Conservation (phyloP, 2,113 vertebrate genomes). For the Protobothrops mucrosquamatus region DNA sequence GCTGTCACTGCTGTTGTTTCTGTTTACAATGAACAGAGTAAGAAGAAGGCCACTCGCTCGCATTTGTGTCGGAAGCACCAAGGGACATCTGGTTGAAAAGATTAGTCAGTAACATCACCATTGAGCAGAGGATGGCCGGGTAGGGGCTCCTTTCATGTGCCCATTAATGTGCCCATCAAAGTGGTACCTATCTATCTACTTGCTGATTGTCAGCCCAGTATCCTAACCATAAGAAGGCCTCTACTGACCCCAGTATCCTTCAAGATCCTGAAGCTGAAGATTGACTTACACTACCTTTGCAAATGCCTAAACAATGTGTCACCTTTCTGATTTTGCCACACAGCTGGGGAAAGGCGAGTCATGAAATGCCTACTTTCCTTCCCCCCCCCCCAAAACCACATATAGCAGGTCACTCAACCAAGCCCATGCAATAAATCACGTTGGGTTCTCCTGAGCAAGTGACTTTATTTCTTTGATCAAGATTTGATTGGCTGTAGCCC, state of each 20-base stretch:
- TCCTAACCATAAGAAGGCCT: not conserved
- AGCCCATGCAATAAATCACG: conserved; percentile 3
- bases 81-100: not conserved
- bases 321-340: not conserved
- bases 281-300: not conserved
- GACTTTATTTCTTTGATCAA: conserved; percentile 58
- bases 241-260: not conserved
- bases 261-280: not conserved
- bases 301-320: not conserved
- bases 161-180: not conserved
- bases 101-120: not conserved
- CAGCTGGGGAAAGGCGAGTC: not conserved
- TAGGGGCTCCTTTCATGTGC: not conserved
- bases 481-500: conserved; percentile 60
- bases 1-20: not conserved
- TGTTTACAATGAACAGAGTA: not conserved
- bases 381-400: not conserved
- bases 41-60: not conserved
- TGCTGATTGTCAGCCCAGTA: not conserved
- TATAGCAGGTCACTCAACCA: not conserved
- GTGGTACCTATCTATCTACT: not conserved
- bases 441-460: conserved; percentile 41
- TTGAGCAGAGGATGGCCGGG: not conserved
- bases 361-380: not conserved
- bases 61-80: not conserved